Evolutionary conservation across 2,888 invertebrate genomes (phyloP).

Genomic region (Tholera decimalis): DNA sequence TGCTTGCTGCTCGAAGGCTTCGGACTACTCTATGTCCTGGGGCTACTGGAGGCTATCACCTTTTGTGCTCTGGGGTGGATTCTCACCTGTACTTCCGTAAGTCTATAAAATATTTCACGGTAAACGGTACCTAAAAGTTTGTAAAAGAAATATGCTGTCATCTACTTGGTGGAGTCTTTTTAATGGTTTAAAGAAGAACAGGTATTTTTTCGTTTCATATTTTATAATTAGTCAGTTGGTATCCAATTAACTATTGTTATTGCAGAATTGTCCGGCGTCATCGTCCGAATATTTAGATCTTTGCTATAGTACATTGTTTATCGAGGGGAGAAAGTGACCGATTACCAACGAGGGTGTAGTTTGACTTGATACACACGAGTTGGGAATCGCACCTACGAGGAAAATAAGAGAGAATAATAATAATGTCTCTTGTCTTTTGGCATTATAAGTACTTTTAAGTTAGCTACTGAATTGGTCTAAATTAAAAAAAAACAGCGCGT

Average conservation of each 20-base stretch:
- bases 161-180: not conserved
- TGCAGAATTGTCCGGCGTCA: not conserved
- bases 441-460: no score
- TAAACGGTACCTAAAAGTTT: not conserved
- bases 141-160: not conserved
- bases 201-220: not conserved
- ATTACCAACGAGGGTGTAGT: no score
- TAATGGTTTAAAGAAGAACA: not conserved
- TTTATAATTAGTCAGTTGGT: no score
- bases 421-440: no score
- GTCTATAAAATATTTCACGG: constrained; percentile 71
- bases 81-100: constrained; percentile 96
- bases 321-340: no score
- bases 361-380: no score
- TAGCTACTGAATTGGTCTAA: no score
- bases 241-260: not conserved
- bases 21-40: constrained; percentile 96
- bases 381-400: no score
- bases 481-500: no score
- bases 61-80: constrained; percentile 97
- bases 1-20: constrained; percentile 96
- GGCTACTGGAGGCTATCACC: constrained; percentile 95
- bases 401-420: no score
- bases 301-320: no score
- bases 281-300: not conserved